phyloP scores from a whole-genome alignment of 1,140 invertebrate genomes.

The Holotrichia oblita region DNA sequence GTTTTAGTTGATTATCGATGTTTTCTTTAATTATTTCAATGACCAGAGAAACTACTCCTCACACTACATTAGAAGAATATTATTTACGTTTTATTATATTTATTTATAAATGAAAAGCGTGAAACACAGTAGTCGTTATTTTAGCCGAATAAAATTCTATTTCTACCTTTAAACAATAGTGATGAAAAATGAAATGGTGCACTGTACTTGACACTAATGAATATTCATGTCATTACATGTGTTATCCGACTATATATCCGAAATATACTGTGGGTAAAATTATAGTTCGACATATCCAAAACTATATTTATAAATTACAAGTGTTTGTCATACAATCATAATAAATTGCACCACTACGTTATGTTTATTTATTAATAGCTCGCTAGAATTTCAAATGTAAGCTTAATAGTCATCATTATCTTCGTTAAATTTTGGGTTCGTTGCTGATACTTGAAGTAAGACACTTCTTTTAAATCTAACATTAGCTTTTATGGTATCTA shows the following conservation, averaged over 20 bases:
- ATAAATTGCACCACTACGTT: not conserved
- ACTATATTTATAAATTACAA: not conserved
- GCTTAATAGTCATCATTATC: too few relatives aligned
- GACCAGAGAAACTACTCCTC: too few relatives aligned
- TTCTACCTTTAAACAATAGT: not conserved
- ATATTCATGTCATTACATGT: conserved; percentile 1
- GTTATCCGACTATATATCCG: not conserved
- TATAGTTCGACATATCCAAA: not conserved
- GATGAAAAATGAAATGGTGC: not conserved
- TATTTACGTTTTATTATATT: too few relatives aligned
- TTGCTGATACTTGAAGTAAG: too few relatives aligned
- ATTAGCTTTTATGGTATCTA: too few relatives aligned
- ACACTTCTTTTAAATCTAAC: too few relatives aligned
- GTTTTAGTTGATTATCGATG: too few relatives aligned
- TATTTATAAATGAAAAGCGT: not conserved
- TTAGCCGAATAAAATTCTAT: conserved; percentile 4
- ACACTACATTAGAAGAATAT: too few relatives aligned
- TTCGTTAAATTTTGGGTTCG: too few relatives aligned
- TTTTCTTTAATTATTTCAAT: too few relatives aligned
- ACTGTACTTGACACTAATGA: conserved; percentile 18
- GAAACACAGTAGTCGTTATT: not conserved
- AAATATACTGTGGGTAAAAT: conserved; percentile 17
- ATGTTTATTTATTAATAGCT: conserved; percentile 7
- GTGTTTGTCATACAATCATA: not conserved
- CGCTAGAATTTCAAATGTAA: not conserved